Base-by-base conservation (phyloP, 1,140 invertebrate species). In the Eurytemora carolleeae region DNA sequence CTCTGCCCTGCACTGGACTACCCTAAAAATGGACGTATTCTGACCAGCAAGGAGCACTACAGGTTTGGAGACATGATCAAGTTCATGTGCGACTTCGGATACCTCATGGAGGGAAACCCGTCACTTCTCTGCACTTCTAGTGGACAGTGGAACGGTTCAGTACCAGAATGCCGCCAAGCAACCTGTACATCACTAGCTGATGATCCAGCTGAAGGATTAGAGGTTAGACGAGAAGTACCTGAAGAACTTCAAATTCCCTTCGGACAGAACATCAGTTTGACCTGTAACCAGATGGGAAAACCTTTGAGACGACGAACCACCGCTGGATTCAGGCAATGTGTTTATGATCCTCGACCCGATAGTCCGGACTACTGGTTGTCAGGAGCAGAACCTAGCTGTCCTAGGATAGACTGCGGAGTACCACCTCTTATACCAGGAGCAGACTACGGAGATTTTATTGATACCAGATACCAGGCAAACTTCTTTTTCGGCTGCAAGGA, bases 61-160 rank as follows among this genome's bases (percentile, higher is more conserved):
- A 86, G 91, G 67, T 96, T 88, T 71, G 88, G 88, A 0, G 91
- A 95, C 71, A 73, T 87, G 25, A 82, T 94, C 0, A 81, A 79
- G 63, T 97, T 96, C 77, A 85, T 90, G 69, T 98, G 94, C 72
- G 81, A 93, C 67, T 94, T 96, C 73, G 94, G 93, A 16, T 94
- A 89, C 70, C 83, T 93, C 3, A 82, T 95, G 77, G 79, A 82
- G 65, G 92, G 92, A 56, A 81, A 83, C 55, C 79, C 84, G 1
- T 80, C 83, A 22, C 74, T 97, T 2, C 75, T 87, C 52, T 98
- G 94, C 73, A 85, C 85, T 2, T 87, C 87, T 26, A 83, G 80
- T 73, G 93, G 92, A 57, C 78, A 78, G 26, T 98, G 93, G 93
- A 95, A 96, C 73, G 87, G 88, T 67, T 85, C 86, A 19, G 80